A percentile compares a stretch with the other conserved stretches of the same genome.
These are phyloP conservation scores for Ichneumoninae sp. DNA, from an alignment of 2,888 invertebrate species.

Conservation along the genomic window DNA sequence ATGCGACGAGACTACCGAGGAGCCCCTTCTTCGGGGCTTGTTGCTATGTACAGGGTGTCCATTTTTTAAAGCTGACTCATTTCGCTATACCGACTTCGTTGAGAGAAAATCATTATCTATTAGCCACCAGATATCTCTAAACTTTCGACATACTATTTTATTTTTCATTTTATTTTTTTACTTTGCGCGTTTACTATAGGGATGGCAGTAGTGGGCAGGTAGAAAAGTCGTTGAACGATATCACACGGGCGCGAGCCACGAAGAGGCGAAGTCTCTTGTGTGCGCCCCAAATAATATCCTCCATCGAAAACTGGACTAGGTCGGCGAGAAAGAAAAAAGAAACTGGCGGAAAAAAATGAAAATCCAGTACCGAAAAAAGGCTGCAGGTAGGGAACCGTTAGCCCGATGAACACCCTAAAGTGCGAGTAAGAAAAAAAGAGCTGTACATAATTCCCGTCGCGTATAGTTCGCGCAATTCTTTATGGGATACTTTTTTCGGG, in stretches of 20 bases:
- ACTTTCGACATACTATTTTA: slow-evolving; percentile 22
- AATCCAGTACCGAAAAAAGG: slow-evolving; percentile 63
- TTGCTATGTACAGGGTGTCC: slow-evolving; percentile 54
- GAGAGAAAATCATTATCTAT: slow-evolving; percentile 11
- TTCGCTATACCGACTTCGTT: slow-evolving; percentile 5
- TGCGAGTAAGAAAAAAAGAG: slow-evolving; percentile 37
- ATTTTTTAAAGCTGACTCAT: slow-evolving; percentile 13
- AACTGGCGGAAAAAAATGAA: slow-evolving; percentile 50
- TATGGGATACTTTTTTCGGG: slow-evolving; percentile 72
- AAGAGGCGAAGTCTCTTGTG: slow-evolving; percentile 44
- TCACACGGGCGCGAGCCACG: slow-evolving; percentile 62
- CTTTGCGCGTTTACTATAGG: slow-evolving; percentile 40
- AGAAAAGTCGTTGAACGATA: slow-evolving; percentile 82
- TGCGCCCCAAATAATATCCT: slow-evolving; percentile 76
- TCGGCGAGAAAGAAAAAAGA: slow-evolving; percentile 33
- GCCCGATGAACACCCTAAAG: slow-evolving; percentile 45
- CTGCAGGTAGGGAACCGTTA: slow-evolving; percentile 79
- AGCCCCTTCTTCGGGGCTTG: slow-evolving; percentile 41
- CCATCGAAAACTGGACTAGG: slow-evolving; percentile 72
- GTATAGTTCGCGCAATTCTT: slow-evolving; percentile 70
- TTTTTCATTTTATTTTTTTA: slow-evolving; percentile 15
- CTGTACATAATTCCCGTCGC: slow-evolving; percentile 52
- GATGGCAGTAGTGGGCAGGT: slow-evolving; percentile 74
- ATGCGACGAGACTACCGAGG: slow-evolving; percentile 63
- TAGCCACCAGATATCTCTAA: slow-evolving; percentile 52